Evolutionary conservation across 1,140 invertebrate genomes (phyloP), one percentile per base, ranked within the genome.

Genomic region (Drosophila sechellia): DNA sequence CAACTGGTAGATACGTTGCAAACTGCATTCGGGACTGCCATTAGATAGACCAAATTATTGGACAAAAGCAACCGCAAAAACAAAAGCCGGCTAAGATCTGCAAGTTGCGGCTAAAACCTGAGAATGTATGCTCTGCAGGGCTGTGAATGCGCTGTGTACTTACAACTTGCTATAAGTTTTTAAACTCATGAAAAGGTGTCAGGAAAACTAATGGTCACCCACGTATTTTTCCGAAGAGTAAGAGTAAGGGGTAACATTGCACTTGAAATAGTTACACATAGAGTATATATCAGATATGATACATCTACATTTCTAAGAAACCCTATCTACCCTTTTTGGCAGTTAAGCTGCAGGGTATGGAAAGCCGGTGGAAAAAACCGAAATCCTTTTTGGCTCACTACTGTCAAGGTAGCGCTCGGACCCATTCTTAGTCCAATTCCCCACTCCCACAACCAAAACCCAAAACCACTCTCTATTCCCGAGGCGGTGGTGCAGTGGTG

Each of bases 21-120:
- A 86, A 79, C 86, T 87, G 81, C 81, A 86, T 87, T 86, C 63
- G 73, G 46, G 56, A 65, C 66, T 81, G 65, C 83, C 83, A 86
- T 86, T 86, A 86, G 83, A 83, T 86, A 81, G 69, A 87, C 81
- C 81, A 81, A 86, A 81, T 87, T 87, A 86, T 86, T 86, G 83
- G 83, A 75, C 83, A 79, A 78, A 75, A 63, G 69, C 61, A 72
- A 71, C 83, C 69, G 74, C 81, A 85, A 77, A 86, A 86, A 86
- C 81, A 85, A 85, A 86, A 86, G 74, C 54, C 57, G 54, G 34
- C 48, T 61, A 64, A 70, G 46, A 71, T 66, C 68, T 39, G 42
- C 35, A 50, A 59, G 48, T 46, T 57, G 25, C 27, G 46, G 45
- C 45, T 40, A 49, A 49, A 34, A 20, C 5, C 12, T 13, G 11